Evolutionary conservation across 2,797 vertebrate species (phyloP), one percentile per base, ranked within the genome.

Genomic region (Hylomyscus alleni): DNA sequence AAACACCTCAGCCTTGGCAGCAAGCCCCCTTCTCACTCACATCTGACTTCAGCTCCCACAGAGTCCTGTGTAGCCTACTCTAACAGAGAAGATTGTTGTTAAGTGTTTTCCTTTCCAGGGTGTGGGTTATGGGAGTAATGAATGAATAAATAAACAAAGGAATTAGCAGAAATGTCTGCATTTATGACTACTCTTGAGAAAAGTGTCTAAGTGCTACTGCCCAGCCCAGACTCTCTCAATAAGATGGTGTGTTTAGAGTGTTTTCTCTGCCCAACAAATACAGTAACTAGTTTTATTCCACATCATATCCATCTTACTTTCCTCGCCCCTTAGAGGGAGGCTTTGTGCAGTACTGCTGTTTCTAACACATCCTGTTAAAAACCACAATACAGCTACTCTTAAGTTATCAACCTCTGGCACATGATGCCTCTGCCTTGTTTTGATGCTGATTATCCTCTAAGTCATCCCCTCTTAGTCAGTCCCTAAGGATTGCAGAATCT

Each of bases 211-310:
- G 9, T n/a, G 20, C 10, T 40, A 89, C 52, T 14, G 65, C n/a
- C 69, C 4, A 52, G 65, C 56, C 47, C 65, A 69, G 54, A 52
- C 13, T 29, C 11, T 47, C 44, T 94, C 86, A 77, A 67, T 60
- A 80, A 77, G 94, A 93, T 14, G 58, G 24, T 22, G 2, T 12
- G 80, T 95, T 95, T 85, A 89, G 22, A 40, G 60, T 86, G n/a
- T 54, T 34, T 37, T 72, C 47, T 87, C 40, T 92, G 34, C 85
- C 34, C 44, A 62, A 37, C 20, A 62, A 89, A 47, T 69, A 73
- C 19, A 60, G 77, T 3, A 37, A 34, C 60, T n/a, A 37, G 40
- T 3, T 24, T 22, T 34, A 22, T 65, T 84, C 62, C 13, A 15
- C 4, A 17, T 90, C 19, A 89, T 14, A 77, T 31, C 31, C 40